A percentile compares a stretch with the other conserved stretches of the same genome.
Evolutionary conservation across 1,140 invertebrate genomes (phyloP).

Genomic region (Pachyrhynchus sulphureomaculatus): DNA sequence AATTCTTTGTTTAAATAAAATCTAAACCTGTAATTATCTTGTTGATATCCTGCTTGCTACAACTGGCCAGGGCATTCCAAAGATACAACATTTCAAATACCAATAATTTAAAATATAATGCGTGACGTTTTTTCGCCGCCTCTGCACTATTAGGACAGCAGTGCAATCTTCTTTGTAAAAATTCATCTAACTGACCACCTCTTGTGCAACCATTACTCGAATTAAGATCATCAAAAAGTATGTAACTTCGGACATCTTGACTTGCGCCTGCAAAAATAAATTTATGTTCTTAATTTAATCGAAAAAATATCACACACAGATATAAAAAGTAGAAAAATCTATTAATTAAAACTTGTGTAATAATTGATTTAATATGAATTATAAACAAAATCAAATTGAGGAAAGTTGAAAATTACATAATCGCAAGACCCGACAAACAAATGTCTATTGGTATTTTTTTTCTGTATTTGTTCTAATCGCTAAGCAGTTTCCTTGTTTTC

Average conservation of each 20-base stretch:
- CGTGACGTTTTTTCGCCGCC: background rate
- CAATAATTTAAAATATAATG: slow-evolving; percentile 59
- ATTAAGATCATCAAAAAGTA: slow-evolving; percentile 23
- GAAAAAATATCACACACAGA: no score
- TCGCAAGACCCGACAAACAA: no score
- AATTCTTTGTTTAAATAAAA: no score
- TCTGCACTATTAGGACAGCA: slow-evolving; percentile 36
- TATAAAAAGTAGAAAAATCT: no score
- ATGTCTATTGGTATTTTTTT: no score
- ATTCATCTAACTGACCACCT: slow-evolving; percentile 44
- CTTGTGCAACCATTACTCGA: slow-evolving; percentile 11
- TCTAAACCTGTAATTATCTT: slow-evolving; percentile 54
- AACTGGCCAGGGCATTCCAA: slow-evolving; percentile 71
- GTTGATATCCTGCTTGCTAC: slow-evolving; percentile 54
- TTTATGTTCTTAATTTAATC: no score
- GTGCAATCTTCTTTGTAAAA: slow-evolving; percentile 37
- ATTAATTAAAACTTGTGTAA: no score
- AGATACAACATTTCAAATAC: slow-evolving; percentile 70
- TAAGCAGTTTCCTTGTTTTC: no score
- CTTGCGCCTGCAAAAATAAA: slow-evolving; percentile 39
- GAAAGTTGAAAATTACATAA: no score
- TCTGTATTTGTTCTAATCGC: no score
- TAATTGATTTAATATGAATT: no score
- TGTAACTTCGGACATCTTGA: slow-evolving; percentile 8
- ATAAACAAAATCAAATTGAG: no score